Evolutionary conservation across 30 jellyfish, hydroid and myxozoan species (phyloP).

Genomic region (Aurelia sp.): DNA sequence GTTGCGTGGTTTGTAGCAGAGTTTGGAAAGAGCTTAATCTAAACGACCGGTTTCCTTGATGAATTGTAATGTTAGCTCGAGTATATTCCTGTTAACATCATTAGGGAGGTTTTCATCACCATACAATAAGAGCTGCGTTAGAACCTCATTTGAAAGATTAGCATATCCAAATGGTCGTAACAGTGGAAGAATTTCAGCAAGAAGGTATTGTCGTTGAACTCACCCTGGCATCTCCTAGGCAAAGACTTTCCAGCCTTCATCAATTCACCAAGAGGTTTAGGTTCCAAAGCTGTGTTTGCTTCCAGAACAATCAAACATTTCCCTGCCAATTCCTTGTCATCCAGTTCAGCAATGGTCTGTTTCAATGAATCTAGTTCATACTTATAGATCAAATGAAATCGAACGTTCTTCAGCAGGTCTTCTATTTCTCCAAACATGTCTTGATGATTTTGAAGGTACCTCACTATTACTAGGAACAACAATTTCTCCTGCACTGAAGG

Average conservation of each 20-base stretch:
- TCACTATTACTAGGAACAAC: constrained; percentile 8
- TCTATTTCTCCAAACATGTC: background rate
- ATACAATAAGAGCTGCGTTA: too few relatives aligned
- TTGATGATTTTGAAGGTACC: background rate
- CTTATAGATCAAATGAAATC: constrained; percentile 4
- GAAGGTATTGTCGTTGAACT: too few relatives aligned
- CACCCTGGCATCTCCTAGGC: background rate
- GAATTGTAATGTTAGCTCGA: too few relatives aligned
- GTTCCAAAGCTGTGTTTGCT: background rate
- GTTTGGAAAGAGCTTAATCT: too few relatives aligned
- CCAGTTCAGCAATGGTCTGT: background rate
- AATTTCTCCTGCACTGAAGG: constrained; percentile 44
- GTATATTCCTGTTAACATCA: too few relatives aligned
- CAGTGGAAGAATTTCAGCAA: too few relatives aligned
- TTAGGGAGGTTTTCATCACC: too few relatives aligned
- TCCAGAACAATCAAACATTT: constrained; percentile 3
- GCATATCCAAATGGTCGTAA: too few relatives aligned
- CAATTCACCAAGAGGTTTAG: background rate
- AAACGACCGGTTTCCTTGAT: too few relatives aligned
- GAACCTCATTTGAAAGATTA: too few relatives aligned
- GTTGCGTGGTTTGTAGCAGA: too few relatives aligned
- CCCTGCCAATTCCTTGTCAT: background rate
- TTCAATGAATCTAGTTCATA: constrained; percentile 10
- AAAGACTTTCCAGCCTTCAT: background rate
- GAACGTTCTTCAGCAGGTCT: constrained; percentile 8